A percentile compares a stretch with the other conserved stretches of the same genome.
phyloP scores from a whole-genome alignment of 2,888 invertebrate genomes.

The Brachyptera putata region DNA sequence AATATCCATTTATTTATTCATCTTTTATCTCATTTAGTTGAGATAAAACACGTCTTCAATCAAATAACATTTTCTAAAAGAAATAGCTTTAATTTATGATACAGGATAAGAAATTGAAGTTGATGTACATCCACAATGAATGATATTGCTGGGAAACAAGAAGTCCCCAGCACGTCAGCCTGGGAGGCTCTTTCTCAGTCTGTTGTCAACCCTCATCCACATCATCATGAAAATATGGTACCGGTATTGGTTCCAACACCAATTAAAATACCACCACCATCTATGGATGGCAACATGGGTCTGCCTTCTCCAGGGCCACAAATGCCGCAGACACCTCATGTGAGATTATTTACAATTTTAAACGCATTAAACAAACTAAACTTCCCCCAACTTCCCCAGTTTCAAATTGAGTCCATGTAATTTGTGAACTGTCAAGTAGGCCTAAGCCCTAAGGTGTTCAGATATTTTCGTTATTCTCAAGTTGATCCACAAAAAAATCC shows the following conservation, averaged over 20 bases:
- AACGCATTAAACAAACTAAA: too few species aligned
- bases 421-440: too few species aligned
- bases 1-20: too few species aligned
- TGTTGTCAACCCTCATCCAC: conserved; percentile 38
- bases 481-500: too few species aligned
- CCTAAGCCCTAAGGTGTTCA: too few species aligned
- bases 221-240: conserved; percentile 39
- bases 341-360: background rate
- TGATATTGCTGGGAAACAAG: conserved; percentile 46
- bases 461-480: too few species aligned
- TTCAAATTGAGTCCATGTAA: too few species aligned
- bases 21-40: too few species aligned
- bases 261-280: conserved; percentile 44
- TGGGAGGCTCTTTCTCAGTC: conserved; percentile 42
- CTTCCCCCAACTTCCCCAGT: too few species aligned
- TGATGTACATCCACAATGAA: conserved; percentile 41
- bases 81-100: too few species aligned
- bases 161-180: conserved; percentile 44
- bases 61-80: too few species aligned
- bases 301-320: conserved; percentile 40
- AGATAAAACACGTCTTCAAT: too few species aligned
- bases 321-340: conserved; percentile 44
- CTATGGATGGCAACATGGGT: conserved; percentile 25
- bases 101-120: background rate
- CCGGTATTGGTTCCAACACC: conserved; percentile 48